phyloP scores from a whole-genome alignment of 2,888 invertebrate species.

The Nephrotoma appendiculata region DNA sequence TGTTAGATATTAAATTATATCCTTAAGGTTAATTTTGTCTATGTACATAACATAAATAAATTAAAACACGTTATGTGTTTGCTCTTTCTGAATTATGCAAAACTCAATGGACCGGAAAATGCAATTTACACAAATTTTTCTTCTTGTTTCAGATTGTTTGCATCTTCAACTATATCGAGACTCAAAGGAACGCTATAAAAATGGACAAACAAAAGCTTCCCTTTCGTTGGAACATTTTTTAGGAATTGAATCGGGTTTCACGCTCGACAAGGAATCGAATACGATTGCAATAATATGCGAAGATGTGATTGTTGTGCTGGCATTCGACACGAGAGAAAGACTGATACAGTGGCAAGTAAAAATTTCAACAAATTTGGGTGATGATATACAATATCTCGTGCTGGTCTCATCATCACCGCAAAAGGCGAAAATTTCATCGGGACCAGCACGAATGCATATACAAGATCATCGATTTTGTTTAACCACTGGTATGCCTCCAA shows the following conservation, averaged over 20 bases:
- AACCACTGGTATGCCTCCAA: constrained; percentile 67
- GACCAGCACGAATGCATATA: constrained; percentile 67
- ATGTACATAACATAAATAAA: neutral
- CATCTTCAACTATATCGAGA: constrained; percentile 78
- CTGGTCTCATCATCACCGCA: constrained; percentile 62
- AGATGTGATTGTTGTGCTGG: constrained; percentile 71
- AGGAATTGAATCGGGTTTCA: constrained; percentile 76
- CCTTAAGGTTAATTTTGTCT: neutral
- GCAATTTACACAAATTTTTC: neutral
- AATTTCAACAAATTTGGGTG: constrained; percentile 69
- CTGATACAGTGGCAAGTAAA: constrained; percentile 82
- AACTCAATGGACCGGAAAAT: neutral
- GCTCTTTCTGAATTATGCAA: neutral
- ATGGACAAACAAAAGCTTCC: constrained; percentile 77
- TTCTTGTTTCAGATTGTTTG: constrained; percentile 51
- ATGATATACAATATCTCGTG: constrained; percentile 65
- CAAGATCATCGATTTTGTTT: constrained; percentile 69
- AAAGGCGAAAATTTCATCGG: constrained; percentile 56
- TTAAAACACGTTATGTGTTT: neutral
- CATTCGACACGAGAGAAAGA: constrained; percentile 72
- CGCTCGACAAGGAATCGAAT: constrained; percentile 77
- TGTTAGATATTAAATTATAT: neutral
- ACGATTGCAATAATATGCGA: constrained; percentile 80
- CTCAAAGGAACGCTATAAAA: constrained; percentile 71
- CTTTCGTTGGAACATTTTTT: constrained; percentile 75